Evolutionary conservation across 2,888 invertebrate genomes (phyloP), one percentile per base, ranked within the genome.

Genomic region (Drosophila antonietae): DNA sequence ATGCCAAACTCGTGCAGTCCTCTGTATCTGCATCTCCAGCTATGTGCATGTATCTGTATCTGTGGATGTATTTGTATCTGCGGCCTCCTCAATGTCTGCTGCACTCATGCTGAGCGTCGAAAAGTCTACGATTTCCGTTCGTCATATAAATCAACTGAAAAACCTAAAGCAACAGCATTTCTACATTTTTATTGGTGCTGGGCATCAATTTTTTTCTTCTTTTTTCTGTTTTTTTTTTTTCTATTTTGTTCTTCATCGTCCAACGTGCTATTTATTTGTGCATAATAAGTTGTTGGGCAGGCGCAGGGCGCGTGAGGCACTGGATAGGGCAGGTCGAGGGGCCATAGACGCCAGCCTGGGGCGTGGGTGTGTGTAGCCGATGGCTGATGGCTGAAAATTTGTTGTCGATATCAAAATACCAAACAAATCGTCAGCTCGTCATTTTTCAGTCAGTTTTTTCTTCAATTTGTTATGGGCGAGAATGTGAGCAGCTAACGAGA

Each of bases 21-120:
- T 4, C 59, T 49, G 23, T 61, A 31, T 15, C 47, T 63, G 20
- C 58, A 41, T 28, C 43, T 62, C 33, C 41, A 60, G 8, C 59
- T 70, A 2, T 33, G 33, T 33, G 2, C 2, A 33, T 33, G 41
- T 44, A 56, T 5, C 52, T 69, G 37, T 56, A 39, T 0, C 23
- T 64, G 43, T 60, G 41, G 1, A 18, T 73, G 37, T 63, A 15
- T n/a, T 35, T 68, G 61, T 62, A 28, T n/a, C 39, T 46, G 44
- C 47, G 77, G 77, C 80, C 80, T 76, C 80, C 80, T 77, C 74
- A 69, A 69, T 74, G 80, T 77, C 78, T 82, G 75, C 74, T 88
- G 86, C 86, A 89, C 89, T 87, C 89, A 90, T 81, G 90, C 89
- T 90, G 89, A 88, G 89, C 90, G 89, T 89, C 89, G 84, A 84